Evolutionary conservation across 1,140 invertebrate genomes (phyloP).

Genomic region (Calephelis nemesis): DNA sequence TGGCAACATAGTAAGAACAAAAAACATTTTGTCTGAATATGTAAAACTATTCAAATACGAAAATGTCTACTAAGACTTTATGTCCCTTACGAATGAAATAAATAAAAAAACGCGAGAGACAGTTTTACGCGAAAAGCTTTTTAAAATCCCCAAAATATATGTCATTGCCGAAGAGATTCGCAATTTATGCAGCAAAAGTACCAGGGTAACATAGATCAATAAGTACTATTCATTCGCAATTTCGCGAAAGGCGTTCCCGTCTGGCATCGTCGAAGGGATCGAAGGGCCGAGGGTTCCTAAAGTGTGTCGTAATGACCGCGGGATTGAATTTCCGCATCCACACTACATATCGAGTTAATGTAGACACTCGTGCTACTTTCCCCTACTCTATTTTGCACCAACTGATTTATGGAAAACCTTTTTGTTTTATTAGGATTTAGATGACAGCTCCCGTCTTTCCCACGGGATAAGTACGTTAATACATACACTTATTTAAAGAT

Average conservation of each 20-base stretch:
- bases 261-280: background rate
- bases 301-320: conserved; percentile 56
- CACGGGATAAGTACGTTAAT: background rate
- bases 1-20: too few relatives aligned
- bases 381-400: background rate
- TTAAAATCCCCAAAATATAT: background rate
- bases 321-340: conserved; percentile 67
- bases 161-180: conserved; percentile 7
- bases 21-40: too few relatives aligned
- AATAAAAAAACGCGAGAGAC: too few relatives aligned
- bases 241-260: conserved; percentile 39
- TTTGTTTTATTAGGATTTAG: conserved; percentile 8
- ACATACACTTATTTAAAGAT: background rate
- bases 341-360: conserved; percentile 33
- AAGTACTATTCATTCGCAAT: conserved; percentile 47
- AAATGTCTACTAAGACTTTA: too few relatives aligned
- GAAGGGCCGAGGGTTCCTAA: conserved; percentile 29
- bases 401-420: conserved; percentile 12
- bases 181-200: conserved; percentile 45
- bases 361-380: background rate
- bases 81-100: too few relatives aligned
- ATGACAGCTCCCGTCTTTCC: background rate
- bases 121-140: background rate
- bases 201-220: conserved; percentile 47
- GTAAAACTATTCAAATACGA: too few relatives aligned